Base-by-base conservation (phyloP, 2,888 invertebrate species). In the Strigamia maritima region DNA sequence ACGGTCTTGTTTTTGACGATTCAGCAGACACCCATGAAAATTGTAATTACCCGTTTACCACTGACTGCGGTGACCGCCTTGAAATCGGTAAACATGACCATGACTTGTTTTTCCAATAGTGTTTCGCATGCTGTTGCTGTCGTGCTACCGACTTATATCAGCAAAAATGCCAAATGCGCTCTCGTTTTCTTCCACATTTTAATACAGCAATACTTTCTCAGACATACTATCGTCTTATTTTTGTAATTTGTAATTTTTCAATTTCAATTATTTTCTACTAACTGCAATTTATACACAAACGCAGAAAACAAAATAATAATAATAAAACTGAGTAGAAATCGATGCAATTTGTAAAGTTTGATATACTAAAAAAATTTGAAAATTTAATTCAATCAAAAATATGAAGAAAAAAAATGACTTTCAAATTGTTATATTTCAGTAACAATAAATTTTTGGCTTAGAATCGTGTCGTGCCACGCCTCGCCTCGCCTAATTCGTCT, bases 11-110 rank as follows among this genome's bases (percentile, higher is more conserved):
- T 79, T 96, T 96, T 87, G 96, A 95, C 86, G 91, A 94, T 81
- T 89, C 91, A 77, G 95, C 96, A 88, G 31, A 75, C 12, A 75
- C 79, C 12, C 94, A 94, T 80, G 96, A 96, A 87, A 96, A 96
- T 90, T 96, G 96, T 87, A 96, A 96, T 88, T 96, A 96, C 88
- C 90, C 94, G 83, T 95, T 96, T 90, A 95, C 95, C 84, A 95
- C 95, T 75, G 94, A 96, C 84, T 96, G 96, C 85, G 94, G 94
- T 76, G 94, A 94, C 82, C 92, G 96, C 85, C 87, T 92, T 81
- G 92, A 94, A 86, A 89, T 96, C 83, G 95, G 94, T 94, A 85
- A 81, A 82, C 78, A 49, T 10, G 49, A 3, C 16, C 40, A 14
- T 44, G 14, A 44, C 40, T 44, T 44, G 40, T 7, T 44, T 44